These are phyloP conservation scores for Drosophila sproati DNA, from an alignment of 1,140 invertebrate genomes.

Conservation along the genomic window DNA sequence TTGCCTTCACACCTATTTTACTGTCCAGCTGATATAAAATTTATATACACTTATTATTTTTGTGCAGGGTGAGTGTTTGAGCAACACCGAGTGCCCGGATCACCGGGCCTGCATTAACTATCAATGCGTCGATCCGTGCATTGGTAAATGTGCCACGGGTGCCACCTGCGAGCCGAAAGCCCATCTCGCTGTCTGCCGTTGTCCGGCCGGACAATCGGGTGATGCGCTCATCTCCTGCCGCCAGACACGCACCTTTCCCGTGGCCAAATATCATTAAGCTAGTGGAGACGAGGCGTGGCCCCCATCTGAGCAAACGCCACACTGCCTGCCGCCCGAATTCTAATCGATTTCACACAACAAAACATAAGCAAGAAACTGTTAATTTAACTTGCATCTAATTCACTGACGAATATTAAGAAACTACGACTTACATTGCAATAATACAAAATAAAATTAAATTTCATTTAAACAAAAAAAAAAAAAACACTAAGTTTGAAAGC, in stretches of 20 bases:
- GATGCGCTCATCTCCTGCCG: constrained; percentile 87
- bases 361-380: background rate
- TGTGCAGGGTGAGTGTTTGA: constrained; percentile 89
- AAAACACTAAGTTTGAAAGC: background rate
- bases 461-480: constrained; percentile 6
- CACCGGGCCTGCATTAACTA: constrained; percentile 91
- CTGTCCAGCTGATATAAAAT: too few relatives aligned
- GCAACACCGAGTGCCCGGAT: constrained; percentile 90
- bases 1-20: too few relatives aligned
- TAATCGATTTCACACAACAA: constrained; percentile 1
- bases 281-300: background rate
- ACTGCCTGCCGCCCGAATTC: constrained; percentile 61
- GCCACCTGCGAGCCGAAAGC: constrained; percentile 78
- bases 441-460: constrained; percentile 12
- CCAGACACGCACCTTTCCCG: constrained; percentile 74
- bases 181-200: constrained; percentile 94
- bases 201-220: constrained; percentile 91
- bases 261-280: constrained; percentile 81
- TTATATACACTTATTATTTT: too few relatives aligned
- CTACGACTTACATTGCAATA: constrained; percentile 26
- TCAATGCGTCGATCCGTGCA: constrained; percentile 90
- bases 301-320: constrained; percentile 30
- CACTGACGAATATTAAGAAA: constrained; percentile 9
- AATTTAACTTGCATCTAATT: constrained; percentile 26
- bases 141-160: constrained; percentile 90